These are phyloP conservation scores for Contarinia nasturtii DNA, from an alignment of 1,140 invertebrate species.

Conservation along the genomic window DNA sequence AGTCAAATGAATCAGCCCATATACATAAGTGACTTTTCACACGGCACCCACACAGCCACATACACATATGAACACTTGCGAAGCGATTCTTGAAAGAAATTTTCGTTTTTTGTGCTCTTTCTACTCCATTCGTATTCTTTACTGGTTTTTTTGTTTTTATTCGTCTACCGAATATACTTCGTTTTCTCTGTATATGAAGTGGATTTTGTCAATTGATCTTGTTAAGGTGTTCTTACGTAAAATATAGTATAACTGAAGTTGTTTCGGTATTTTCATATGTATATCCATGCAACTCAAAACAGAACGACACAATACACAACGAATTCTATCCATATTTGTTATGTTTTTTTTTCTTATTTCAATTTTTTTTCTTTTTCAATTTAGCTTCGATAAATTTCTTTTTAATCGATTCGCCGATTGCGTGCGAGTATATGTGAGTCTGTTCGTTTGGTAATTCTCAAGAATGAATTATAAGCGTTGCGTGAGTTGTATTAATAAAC, in stretches of 20 bases:
- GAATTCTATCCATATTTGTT: background rate
- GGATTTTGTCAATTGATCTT: constrained; percentile 16
- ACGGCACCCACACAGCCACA: background rate
- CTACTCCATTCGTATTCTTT: background rate
- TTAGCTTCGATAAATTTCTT: constrained; percentile 15
- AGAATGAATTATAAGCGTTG: no score
- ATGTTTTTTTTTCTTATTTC: background rate
- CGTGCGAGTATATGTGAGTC: no score
- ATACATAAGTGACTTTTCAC: background rate
- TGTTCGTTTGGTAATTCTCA: no score
- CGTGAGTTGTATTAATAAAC: no score
- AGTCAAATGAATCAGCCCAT: constrained; percentile 7
- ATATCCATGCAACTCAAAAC: no score
- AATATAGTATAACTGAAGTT: constrained; percentile 3
- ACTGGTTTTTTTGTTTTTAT: background rate
- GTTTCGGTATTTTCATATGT: background rate
- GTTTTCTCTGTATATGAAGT: background rate
- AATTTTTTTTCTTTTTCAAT: constrained; percentile 1
- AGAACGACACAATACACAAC: no score
- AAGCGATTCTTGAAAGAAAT: constrained; percentile 11
- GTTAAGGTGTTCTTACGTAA: constrained; percentile 19
- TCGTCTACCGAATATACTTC: no score
- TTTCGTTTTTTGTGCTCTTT: constrained; percentile 4
- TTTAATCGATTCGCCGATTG: constrained; percentile 2
- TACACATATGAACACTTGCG: background rate